These are phyloP conservation scores for rat (Rattus norvegicus) DNA, from an alignment of 2,113 vertebrate genomes.

Conservation along the genomic window DNA sequence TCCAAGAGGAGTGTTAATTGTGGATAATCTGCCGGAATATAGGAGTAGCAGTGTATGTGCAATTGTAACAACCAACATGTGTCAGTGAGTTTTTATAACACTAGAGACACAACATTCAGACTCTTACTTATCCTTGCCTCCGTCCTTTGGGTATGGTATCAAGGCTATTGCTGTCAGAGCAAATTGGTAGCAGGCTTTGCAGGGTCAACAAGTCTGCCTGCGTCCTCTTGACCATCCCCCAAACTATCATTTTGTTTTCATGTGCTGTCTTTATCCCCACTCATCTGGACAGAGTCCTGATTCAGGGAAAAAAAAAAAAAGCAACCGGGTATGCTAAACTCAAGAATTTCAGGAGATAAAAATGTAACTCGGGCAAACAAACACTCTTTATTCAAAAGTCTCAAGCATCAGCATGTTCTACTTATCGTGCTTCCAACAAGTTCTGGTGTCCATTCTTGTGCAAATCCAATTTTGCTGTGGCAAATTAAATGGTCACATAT, in stretches of 20 bases:
- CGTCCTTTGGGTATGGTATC: rapidly evolving
- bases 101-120: rapidly evolving
- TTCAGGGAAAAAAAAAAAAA: not conserved
- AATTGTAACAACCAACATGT: too few relatives aligned
- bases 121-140: rapidly evolving
- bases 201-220: rapidly evolving
- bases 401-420: constrained; percentile 50
- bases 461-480: not conserved
- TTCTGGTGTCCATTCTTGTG: not conserved
- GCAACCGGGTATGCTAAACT: not conserved
- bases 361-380: constrained; percentile 56
- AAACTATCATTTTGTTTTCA: rapidly evolving
- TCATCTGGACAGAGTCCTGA: not conserved
- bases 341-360: constrained; percentile 54
- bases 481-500: constrained; percentile 39
- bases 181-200: not conserved
- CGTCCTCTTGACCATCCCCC: not conserved
- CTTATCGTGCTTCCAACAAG: constrained; percentile 22
- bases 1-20: not conserved
- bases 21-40: rapidly evolving
- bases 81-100: not conserved
- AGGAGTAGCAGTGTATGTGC: not conserved
- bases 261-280: not conserved
- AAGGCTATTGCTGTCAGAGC: not conserved
- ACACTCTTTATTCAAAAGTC: constrained; percentile 43